Percentiles rank a stretch among this genome's conserved stretches.
These are phyloP conservation scores for Macrosoma leucophasiata DNA, from an alignment of 2,888 invertebrate genomes.

Conservation along the genomic window DNA sequence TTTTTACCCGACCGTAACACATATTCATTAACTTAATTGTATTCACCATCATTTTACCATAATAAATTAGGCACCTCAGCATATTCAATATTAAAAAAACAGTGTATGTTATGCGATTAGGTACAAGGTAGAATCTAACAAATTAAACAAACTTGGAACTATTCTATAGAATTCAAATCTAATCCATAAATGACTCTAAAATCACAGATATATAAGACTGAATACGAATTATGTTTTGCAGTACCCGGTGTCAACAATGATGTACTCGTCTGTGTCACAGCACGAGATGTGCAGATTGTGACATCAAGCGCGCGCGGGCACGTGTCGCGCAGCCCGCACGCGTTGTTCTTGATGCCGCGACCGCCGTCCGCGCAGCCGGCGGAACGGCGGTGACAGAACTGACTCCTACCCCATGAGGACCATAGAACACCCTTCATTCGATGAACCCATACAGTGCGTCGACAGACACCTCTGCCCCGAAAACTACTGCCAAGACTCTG, in stretches of 20 bases:
- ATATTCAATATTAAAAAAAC: too few relatives aligned
- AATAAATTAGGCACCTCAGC: too few relatives aligned
- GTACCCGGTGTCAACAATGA: constrained; percentile 73
- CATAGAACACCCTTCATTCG: constrained; percentile 44
- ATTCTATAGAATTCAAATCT: too few relatives aligned
- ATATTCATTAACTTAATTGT: too few relatives aligned
- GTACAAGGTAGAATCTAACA: too few relatives aligned
- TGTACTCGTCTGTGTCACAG: constrained; percentile 79
- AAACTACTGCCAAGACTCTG: constrained; percentile 51
- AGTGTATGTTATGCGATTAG: too few relatives aligned
- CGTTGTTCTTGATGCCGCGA: constrained; percentile 64
- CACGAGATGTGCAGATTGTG: constrained; percentile 82
- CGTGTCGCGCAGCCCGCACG: constrained; percentile 49
- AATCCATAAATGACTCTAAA: too few relatives aligned
- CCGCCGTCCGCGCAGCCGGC: constrained; percentile 45
- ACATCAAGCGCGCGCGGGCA: constrained; percentile 73
- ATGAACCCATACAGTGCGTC: constrained; percentile 52
- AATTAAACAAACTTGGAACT: too few relatives aligned
- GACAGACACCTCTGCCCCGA: constrained; percentile 44
- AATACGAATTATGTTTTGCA: too few relatives aligned
- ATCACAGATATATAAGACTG: too few relatives aligned
- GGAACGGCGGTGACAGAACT: constrained; percentile 45
- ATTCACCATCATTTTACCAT: too few relatives aligned
- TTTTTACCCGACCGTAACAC: too few relatives aligned
- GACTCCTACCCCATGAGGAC: constrained; percentile 50